phyloP scores from a whole-genome alignment of 2,797 vertebrate species.

The Jordanella pulchra region DNA sequence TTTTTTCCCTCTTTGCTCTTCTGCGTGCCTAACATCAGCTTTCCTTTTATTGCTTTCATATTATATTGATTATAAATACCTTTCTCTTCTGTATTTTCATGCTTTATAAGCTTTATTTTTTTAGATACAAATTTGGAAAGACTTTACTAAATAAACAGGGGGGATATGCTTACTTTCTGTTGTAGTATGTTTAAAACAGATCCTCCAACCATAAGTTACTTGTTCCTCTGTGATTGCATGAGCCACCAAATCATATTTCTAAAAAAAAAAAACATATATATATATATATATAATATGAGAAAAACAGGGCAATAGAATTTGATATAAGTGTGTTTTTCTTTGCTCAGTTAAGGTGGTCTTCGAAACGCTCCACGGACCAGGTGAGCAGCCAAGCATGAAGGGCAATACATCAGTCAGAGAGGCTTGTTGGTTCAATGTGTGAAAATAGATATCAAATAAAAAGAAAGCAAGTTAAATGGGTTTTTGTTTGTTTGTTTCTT shows the following conservation, averaged over 20 bases:
- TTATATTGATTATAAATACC: slow-evolving; percentile 69
- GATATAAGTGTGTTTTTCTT: slow-evolving; percentile 5
- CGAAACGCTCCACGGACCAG: slow-evolving; percentile 2
- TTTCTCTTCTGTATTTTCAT: slow-evolving; percentile 49
- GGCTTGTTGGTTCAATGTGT: slow-evolving; percentile 5
- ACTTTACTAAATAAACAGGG: slow-evolving; percentile 13
- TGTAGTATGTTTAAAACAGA: background rate
- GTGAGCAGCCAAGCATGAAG: slow-evolving; percentile 5
- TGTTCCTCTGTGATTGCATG: slow-evolving; percentile 3
- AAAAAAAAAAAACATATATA: background rate
- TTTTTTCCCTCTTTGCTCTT: slow-evolving; percentile 27
- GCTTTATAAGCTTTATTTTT: slow-evolving; percentile 65
- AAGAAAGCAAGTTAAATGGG: background rate
- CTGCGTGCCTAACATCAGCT: slow-evolving; percentile 55
- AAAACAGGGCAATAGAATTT: background rate
- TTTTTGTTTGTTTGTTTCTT: background rate
- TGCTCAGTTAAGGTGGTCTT: slow-evolving; percentile 23
- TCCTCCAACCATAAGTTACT: background rate
- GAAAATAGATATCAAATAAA: slow-evolving; percentile 2
- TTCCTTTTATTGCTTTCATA: slow-evolving; percentile 64
- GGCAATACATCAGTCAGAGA: slow-evolving; percentile 11
- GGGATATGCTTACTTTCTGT: slow-evolving; percentile 39
- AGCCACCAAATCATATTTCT: slow-evolving; percentile 32
- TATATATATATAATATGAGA: slow-evolving; percentile 14
- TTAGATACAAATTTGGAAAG: slow-evolving; percentile 56